Conservation (phyloP, 1,140 invertebrate genomes). For the Bactericera cockerelli region DNA sequence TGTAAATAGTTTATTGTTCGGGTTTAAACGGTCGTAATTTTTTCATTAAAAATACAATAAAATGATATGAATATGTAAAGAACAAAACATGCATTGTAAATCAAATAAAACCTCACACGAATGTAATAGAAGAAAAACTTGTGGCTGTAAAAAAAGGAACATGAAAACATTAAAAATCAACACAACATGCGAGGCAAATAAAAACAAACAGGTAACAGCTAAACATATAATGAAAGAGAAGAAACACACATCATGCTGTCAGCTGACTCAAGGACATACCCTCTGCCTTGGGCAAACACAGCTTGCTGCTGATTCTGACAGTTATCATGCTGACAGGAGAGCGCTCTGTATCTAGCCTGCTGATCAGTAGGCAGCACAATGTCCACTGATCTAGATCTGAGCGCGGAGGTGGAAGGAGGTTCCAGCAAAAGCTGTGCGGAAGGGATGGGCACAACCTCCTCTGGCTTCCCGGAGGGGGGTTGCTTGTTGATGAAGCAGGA, state of each 20-base stretch:
- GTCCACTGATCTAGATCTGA: constrained; percentile 75
- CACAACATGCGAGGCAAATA: neutral
- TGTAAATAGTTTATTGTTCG: too few relatives aligned
- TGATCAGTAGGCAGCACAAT: constrained; percentile 76
- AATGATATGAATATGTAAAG: too few relatives aligned
- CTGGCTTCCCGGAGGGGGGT: constrained; percentile 43
- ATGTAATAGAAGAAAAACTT: neutral
- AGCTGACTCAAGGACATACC: constrained; percentile 9
- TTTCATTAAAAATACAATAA: too few relatives aligned
- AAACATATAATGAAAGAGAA: constrained; percentile 7
- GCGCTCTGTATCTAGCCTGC: constrained; percentile 64
- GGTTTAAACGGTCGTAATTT: too few relatives aligned
- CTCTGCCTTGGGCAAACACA: neutral
- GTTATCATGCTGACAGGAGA: constrained; percentile 25
- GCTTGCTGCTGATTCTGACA: neutral
- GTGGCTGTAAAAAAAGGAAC: neutral
- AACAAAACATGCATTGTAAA: too few relatives aligned
- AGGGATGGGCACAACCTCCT: constrained; percentile 48
- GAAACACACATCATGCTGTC: constrained; percentile 10
- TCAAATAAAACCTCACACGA: too few relatives aligned
- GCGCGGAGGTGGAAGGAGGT: constrained; percentile 34
- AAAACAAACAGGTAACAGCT: neutral
- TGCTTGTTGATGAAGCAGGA: constrained; percentile 61
- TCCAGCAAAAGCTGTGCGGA: constrained; percentile 31
- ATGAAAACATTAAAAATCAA: neutral